phyloP scores from a whole-genome alignment of 2,797 vertebrate species.

The Erpetoichthys calabaricus region DNA sequence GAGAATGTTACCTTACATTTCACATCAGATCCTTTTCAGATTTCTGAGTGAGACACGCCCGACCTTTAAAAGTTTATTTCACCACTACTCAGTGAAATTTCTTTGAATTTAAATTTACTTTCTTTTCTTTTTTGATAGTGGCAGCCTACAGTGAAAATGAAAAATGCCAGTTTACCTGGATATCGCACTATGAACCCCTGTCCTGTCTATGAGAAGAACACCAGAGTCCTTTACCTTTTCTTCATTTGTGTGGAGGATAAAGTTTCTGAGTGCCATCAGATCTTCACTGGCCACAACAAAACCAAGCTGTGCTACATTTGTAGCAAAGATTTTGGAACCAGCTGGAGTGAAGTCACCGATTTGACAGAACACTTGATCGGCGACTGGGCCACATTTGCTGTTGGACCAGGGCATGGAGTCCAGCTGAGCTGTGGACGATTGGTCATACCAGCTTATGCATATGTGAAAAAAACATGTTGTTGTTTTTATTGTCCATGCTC shows the following conservation, averaged over 20 bases:
- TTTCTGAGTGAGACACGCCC: too few species aligned
- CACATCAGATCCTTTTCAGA: too few species aligned
- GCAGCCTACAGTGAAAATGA: conserved; percentile 42
- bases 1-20: too few species aligned
- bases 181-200: conserved; percentile 88
- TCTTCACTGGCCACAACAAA: conserved; percentile 54
- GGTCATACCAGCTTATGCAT: conserved; percentile 67
- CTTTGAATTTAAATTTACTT: background rate
- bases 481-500: conserved; percentile 32
- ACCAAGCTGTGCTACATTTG: conserved; percentile 59
- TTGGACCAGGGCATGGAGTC: conserved; percentile 82
- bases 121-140: conserved; percentile 36
- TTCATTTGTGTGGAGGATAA: conserved; percentile 60
- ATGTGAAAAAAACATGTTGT: conserved; percentile 31
- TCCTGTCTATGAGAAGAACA: conserved; percentile 61
- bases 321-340: conserved; percentile 57
- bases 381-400: conserved; percentile 75
- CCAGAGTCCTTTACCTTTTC: conserved; percentile 64
- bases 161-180: conserved; percentile 31
- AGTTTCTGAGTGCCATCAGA: conserved; percentile 50
- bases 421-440: conserved; percentile 62
- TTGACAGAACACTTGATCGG: conserved; percentile 59
- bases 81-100: background rate
- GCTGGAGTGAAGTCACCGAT: conserved; percentile 56
- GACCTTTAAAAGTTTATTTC: background rate